phyloP scores from a whole-genome alignment of 2,888 invertebrate genomes.

The Notodonta dromedarius region DNA sequence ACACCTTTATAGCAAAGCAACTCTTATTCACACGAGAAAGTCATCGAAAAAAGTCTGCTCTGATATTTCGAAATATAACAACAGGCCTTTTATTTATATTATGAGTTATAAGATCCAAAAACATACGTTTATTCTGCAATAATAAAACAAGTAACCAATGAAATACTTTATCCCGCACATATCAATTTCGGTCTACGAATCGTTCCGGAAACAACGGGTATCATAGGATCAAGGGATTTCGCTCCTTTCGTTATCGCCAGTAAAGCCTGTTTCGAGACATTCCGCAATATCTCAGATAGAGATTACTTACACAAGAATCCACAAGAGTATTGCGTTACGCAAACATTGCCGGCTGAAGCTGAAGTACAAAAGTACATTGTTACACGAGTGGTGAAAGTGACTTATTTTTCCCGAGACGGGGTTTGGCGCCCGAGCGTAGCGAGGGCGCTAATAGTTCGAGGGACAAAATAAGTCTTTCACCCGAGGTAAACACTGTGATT shows the following conservation, averaged over 20 bases:
- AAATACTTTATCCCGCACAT: neutral
- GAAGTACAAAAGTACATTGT: no score
- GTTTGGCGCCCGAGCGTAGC: no score
- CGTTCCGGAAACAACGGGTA: constrained; percentile 15
- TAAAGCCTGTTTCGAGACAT: constrained; percentile 12
- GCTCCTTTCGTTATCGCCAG: constrained; percentile 15
- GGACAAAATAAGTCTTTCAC: no score
- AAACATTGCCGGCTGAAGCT: constrained; percentile 9
- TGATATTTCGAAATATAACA: no score
- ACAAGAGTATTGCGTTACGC: constrained; percentile 47
- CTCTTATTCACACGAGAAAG: neutral
- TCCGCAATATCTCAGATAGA: constrained; percentile 19
- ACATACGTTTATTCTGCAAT: neutral
- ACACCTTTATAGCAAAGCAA: neutral
- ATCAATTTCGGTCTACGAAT: constrained; percentile 10
- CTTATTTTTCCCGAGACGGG: no score
- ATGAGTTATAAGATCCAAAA: no score
- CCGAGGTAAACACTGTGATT: no score
- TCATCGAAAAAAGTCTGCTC: no score
- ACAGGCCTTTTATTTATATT: no score
- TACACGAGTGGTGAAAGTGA: no score
- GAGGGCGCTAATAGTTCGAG: no score
- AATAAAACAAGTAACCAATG: neutral
- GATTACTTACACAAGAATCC: constrained; percentile 14
- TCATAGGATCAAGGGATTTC: constrained; percentile 26